Base-by-base conservation (phyloP, 1,140 invertebrate species). In the Orchesella cincta region DNA sequence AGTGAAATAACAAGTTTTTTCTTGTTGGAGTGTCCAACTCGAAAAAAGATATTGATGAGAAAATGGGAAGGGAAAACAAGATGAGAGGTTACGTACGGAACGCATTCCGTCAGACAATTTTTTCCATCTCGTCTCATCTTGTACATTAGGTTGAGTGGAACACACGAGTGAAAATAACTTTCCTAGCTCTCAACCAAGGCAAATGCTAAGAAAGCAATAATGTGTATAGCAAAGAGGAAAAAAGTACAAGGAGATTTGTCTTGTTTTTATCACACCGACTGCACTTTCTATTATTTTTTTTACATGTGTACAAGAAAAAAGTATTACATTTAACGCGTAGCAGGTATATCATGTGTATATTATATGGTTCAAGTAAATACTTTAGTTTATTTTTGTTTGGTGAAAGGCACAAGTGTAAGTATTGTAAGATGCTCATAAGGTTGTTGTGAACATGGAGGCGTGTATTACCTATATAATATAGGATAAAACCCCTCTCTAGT, bases 1-100 rank as follows among this genome's bases (percentile, higher is more conserved):
- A 46, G 39, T 46, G 39, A 46, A 46, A 46, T 8, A 46, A n/a
- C n/a, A 46, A 46, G 39, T 46, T 57, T 57, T 57, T 57, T 23
- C 52, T 57, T 57, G 8, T 18, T 26, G 52, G 8, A 14, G 23
- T 57, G 52, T 57, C 52, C 14, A 18, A 57, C 12, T 57, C 52
- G 23, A 57, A 23, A 57, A 57, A 57, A 57, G 52, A 57, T 57
- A 57, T 57, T 57, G 52, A 57, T 57, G 52, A 57, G 52, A 57
- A n/a, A 57, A 57, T 57, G 52, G 52, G 52, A 57, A 57, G 52
- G 52, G 52, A 57, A 57, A 57, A 57, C 52, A 57, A 57, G 52
- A 57, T 57, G 52, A 57, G 52, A 26, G 52, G 8, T 46, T 23
- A 26, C 23, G 52, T 57, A 57, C n/a, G 23, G 3, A 57, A 57